Evolutionary conservation across 35 echinoderm and acorn worm species (phyloP), one percentile per base, ranked within the genome.

Genomic region (Stichopus chloronotus): DNA sequence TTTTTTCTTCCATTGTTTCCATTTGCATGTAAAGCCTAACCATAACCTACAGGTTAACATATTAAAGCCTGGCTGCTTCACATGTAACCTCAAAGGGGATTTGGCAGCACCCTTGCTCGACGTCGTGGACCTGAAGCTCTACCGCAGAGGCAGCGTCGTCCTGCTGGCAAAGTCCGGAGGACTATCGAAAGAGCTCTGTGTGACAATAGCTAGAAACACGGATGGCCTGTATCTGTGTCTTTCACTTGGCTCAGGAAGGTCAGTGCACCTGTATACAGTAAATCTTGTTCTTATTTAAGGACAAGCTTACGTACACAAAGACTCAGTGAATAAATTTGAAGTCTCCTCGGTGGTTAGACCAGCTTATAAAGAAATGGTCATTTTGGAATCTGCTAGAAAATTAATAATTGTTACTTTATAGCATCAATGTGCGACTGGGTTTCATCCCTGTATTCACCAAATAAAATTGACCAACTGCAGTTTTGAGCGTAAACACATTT

Each of bases 21-120:
- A 43, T 43, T 43, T 43, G 30, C 3, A 43, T 43, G 5, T 14
- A 63, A 17, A 92, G 91, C 58, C 81, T 43, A 56, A 59, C 8
- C 94, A 94, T 57, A 57, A 17, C 24, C 52, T 94, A 30, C 94
- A 94, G 52, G 94, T 94, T 5, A 94, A 92, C 61, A 23, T 92
- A 24, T 53, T 94, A 72, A 94, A 94, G 81, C 94, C 94, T 6
- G 94, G 90, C n/a, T 24, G 63, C 53, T 92, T 94, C 94, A 78
- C 79, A 5, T 94, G 88, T 56, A 92, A 92, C 55, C 78, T 92
- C 5, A 58, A 83, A 52, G 94, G 94, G 5, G 82, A 82, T 10
- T 86, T 94, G 79, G 94, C 88, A 4, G 94, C 89, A 8, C 58
- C 90, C 2, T 63, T 94, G 56, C 77, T 76, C 8, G 94, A 94